phyloP scores from a whole-genome alignment of 2,888 invertebrate species.

The Toxonevra muliebris region DNA sequence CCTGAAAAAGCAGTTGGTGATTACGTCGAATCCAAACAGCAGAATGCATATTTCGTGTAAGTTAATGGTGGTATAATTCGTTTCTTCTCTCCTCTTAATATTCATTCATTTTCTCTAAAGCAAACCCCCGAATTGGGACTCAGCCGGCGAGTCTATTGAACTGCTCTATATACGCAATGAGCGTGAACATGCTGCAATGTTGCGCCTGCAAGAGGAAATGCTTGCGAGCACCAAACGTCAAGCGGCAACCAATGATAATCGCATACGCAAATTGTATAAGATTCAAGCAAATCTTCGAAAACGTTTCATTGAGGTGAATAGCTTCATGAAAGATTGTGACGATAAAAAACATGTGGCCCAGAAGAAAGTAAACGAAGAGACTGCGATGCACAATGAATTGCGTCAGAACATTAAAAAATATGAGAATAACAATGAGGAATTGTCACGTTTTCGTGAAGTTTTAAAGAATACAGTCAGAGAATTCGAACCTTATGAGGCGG shows the following conservation, averaged over 20 bases:
- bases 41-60: slow-evolving; percentile 59
- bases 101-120: slow-evolving; percentile 40
- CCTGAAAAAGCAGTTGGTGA: slow-evolving; percentile 59
- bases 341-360: slow-evolving; percentile 57
- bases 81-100: not conserved
- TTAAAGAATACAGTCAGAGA: slow-evolving; percentile 54
- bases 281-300: slow-evolving; percentile 55
- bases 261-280: slow-evolving; percentile 54
- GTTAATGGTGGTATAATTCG: slow-evolving; percentile 17
- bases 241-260: slow-evolving; percentile 50
- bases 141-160: slow-evolving; percentile 60
- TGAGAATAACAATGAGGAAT: slow-evolving; percentile 44
- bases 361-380: slow-evolving; percentile 54
- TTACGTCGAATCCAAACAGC: slow-evolving; percentile 58
- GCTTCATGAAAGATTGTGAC: slow-evolving; percentile 61
- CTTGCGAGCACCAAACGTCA: slow-evolving; percentile 54
- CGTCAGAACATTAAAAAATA: slow-evolving; percentile 48
- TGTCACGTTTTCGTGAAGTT: slow-evolving; percentile 51
- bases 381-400: slow-evolving; percentile 49
- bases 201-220: slow-evolving; percentile 54
- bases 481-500: slow-evolving; percentile 58
- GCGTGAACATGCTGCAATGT: slow-evolving; percentile 57
- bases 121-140: slow-evolving; percentile 63
- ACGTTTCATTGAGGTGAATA: slow-evolving; percentile 60
- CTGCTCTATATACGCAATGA: slow-evolving; percentile 58